These are phyloP conservation scores for Tenualosa ilisha DNA, from an alignment of 2,797 vertebrate species.

Conservation along the genomic window DNA sequence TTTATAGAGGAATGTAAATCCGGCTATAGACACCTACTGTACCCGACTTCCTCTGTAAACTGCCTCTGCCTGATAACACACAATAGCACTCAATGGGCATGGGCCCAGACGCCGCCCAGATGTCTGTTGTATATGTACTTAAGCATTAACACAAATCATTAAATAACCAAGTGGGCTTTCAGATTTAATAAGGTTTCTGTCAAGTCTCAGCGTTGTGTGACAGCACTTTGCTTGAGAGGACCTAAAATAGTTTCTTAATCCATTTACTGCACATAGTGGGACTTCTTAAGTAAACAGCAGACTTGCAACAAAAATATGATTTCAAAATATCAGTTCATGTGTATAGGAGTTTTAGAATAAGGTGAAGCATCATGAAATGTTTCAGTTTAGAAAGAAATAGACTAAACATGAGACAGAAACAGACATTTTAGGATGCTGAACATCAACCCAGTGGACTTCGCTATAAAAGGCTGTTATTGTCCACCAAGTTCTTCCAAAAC, in stretches of 20 bases:
- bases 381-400: background rate
- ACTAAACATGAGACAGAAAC: background rate
- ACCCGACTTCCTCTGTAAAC: background rate
- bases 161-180: background rate
- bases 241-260: background rate
- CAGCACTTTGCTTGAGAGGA: background rate
- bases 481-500: background rate
- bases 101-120: no score
- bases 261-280: background rate
- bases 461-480: background rate
- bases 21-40: background rate
- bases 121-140: background rate
- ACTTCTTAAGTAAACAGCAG: background rate
- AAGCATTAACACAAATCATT: background rate
- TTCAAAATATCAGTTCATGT: background rate
- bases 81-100: background rate
- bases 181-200: background rate
- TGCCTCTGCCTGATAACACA: background rate
- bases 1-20: constrained; percentile 19
- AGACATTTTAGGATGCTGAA: background rate
- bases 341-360: background rate
- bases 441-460: background rate
- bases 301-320: background rate
- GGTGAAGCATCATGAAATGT: background rate
- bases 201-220: background rate